Conservation (phyloP, 2,113 vertebrate genomes). For the Phocoena phocoena region DNA sequence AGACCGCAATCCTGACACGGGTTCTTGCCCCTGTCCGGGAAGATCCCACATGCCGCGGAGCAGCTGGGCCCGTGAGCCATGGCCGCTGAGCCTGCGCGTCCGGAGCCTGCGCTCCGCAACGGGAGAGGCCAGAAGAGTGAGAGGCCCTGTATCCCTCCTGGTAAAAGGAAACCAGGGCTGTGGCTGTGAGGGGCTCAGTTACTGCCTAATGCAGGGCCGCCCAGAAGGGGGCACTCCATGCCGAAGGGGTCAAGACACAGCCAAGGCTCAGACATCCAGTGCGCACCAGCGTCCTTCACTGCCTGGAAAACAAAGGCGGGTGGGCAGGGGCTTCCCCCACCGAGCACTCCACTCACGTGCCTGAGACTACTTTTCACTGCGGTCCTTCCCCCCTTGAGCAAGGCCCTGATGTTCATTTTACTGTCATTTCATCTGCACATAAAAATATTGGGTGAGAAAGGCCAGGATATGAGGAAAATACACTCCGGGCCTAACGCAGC, state of each 20-base stretch:
- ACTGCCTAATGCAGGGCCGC: neutral
- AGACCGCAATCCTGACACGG: neutral
- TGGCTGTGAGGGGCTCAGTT: accelerated
- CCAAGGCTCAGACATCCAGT: accelerated
- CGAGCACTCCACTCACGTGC: accelerated
- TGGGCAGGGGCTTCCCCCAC: no score
- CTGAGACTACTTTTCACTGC: neutral
- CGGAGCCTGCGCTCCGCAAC: no score
- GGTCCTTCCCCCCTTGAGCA: neutral
- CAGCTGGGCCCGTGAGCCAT: no score
- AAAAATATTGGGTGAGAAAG: neutral
- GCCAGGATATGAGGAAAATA: neutral
- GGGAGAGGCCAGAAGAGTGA: no score
- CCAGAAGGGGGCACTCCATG: neutral
- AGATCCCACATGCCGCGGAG: no score
- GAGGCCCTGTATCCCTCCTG: neutral
- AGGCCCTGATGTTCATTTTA: neutral
- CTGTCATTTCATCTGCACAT: neutral
- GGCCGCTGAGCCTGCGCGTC: no score
- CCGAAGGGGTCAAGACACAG: neutral
- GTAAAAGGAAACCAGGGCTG: neutral
- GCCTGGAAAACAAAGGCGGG: neutral
- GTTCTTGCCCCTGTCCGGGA: no score
- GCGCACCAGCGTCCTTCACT: neutral
- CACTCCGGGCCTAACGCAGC: neutral